Evolutionary conservation across 2,888 invertebrate genomes (phyloP).

Genomic region (Nycteola revayana): DNA sequence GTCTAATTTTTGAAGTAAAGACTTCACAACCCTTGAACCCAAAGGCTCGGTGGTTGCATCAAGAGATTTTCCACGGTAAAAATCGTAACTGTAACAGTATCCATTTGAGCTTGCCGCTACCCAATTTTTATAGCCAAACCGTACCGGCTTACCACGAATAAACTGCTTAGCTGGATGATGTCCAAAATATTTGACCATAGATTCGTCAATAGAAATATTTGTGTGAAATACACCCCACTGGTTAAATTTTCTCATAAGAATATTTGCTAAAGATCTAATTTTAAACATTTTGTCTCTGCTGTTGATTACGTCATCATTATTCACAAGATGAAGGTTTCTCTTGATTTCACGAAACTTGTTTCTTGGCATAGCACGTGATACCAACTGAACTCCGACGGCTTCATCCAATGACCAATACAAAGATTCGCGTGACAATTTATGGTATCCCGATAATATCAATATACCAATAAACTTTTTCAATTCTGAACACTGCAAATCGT

Average conservation of each 20-base stretch:
- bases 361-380: constrained; percentile 1
- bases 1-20: background rate
- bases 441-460: constrained; percentile 1
- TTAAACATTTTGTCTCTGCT: constrained; percentile 2
- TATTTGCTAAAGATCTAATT: background rate
- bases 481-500: background rate
- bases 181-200: constrained; percentile 22
- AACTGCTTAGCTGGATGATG: constrained; percentile 21
- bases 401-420: constrained; percentile 13
- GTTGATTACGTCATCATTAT: constrained; percentile 4
- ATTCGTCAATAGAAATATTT: constrained; percentile 18
- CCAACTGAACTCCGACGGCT: background rate
- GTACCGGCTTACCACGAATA: constrained; percentile 2
- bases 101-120: constrained; percentile 3
- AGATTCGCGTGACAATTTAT: constrained; percentile 7
- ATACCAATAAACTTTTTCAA: constrained; percentile 1
- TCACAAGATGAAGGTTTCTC: background rate
- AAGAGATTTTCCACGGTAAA: constrained; percentile 1
- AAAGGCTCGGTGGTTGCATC: background rate
- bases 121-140: constrained; percentile 5
- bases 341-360: constrained; percentile 1
- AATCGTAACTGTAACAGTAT: constrained; percentile 3
- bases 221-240: constrained; percentile 16
- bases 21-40: constrained; percentile 2
- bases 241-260: constrained; percentile 1